Base-by-base conservation (phyloP, 2,888 invertebrate genomes). In the Idaea straminata region DNA sequence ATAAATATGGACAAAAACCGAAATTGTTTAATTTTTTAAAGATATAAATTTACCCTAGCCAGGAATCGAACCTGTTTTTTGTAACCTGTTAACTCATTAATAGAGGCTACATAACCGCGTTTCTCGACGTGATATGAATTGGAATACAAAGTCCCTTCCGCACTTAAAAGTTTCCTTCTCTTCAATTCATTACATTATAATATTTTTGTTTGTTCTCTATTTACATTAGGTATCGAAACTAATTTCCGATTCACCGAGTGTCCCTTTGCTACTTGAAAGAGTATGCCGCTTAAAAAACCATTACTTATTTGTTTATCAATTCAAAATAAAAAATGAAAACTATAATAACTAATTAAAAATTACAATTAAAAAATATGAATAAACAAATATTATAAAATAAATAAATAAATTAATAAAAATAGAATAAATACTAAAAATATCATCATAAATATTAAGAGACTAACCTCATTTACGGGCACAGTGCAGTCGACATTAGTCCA, bases 401-500 rank as follows among this genome's bases (percentile, higher is more conserved):
- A 25, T 25, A 25, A 25, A 25, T 25, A 25, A 25, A 25, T 25
- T 25, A 25, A 25, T 47, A 3, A 35, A 16, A 13, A 59, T n/a
- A 35, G 47, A 35, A 35, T 59, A 59, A n/a, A 15, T 16, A 36
- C 6, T 61, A 25, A 64, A 62, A 15, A 15, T 47, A 47, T 7
- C 10, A 13, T 4, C 13, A 36, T 10, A 7, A 10, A 47, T 13
- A 4, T 47, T 7, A n/a, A n/a, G 16, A 58, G 4, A 64, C 72
- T 72, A 77, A 95, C 96, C 95, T 95, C 94, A 79, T 93, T 87
- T 66, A 84, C 83, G 69, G 90, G 88, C 77, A 95, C 93, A 74
- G 94, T 93, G 85, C 96, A 96, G 87, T 95, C 95, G 79, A 95
- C 92, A 75, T 88, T 92, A 77, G 93, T 93, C 95, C 95, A 95